These are phyloP conservation scores for Drosophila eohydei DNA, from an alignment of 2,888 invertebrate species.

Conservation along the genomic window DNA sequence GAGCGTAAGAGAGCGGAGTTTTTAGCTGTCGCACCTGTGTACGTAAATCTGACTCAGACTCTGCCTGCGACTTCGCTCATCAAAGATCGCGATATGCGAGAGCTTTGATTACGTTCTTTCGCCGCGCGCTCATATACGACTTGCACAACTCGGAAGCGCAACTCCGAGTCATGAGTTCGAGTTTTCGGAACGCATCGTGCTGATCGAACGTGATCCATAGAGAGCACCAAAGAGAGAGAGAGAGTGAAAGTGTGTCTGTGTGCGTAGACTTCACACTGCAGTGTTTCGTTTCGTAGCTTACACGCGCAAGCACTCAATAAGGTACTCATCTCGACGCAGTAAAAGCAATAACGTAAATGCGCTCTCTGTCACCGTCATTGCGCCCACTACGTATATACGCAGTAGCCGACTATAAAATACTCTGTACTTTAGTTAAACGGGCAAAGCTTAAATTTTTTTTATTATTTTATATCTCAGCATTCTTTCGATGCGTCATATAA, in stretches of 20 bases:
- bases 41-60: background rate
- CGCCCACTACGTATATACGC: conserved; percentile 34
- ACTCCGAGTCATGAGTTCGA: conserved; percentile 18
- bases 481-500: no score
- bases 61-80: conserved; percentile 26
- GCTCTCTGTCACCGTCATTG: conserved; percentile 25
- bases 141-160: conserved; percentile 17
- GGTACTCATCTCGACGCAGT: conserved; percentile 6
- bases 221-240: background rate
- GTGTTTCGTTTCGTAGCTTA: conserved; percentile 23
- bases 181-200: conserved; percentile 24
- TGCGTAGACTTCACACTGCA: conserved; percentile 1
- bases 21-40: conserved; percentile 43
- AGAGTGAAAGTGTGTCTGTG: background rate
- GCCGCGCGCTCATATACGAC: conserved; percentile 3
- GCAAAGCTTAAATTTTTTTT: background rate
- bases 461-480: background rate
- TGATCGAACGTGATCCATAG: conserved; percentile 30
- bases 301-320: conserved; percentile 3
- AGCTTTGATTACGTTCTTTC: conserved; percentile 24
- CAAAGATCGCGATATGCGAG: conserved; percentile 14
- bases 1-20: conserved; percentile 22
- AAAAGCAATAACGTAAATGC: conserved; percentile 18
- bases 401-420: background rate
- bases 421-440: background rate